Conservation (phyloP, 2,113 vertebrate species). For the Piaya cayana region DNA sequence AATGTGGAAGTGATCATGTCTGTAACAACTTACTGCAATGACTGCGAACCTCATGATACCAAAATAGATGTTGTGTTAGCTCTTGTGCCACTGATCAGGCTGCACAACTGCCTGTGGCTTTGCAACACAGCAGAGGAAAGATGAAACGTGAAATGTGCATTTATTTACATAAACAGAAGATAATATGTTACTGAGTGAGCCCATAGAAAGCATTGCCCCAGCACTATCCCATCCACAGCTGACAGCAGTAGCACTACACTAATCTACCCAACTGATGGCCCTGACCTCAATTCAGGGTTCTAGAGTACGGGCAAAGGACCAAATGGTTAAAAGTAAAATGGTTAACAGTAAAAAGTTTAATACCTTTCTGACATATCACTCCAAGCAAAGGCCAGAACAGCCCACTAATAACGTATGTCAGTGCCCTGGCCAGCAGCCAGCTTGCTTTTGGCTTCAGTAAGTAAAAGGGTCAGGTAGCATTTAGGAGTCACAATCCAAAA, state of each 20-base stretch:
- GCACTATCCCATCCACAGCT: fast-evolving
- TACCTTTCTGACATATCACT: not conserved
- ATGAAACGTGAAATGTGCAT: not conserved
- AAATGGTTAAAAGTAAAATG: not conserved
- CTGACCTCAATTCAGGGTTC: not conserved
- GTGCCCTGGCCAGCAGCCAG: not conserved
- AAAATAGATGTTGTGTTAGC: not conserved
- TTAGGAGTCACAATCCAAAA: not conserved
- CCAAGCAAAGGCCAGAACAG: not conserved
- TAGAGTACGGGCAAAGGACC: not conserved
- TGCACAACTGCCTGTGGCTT: not conserved
- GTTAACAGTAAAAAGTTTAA: not conserved
- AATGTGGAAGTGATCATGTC: not conserved
- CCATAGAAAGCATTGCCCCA: not conserved
- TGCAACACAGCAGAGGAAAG: not conserved
- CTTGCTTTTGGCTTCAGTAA: not conserved
- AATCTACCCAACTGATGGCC: not conserved
- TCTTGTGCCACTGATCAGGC: not conserved
- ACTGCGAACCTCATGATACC: not conserved
- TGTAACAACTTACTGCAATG: not conserved
- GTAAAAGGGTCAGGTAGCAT: not conserved
- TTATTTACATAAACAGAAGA: not conserved
- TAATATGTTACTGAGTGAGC: not conserved
- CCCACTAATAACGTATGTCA: not conserved
- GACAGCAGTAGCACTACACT: fast-evolving